Conservation (phyloP, 2,888 invertebrate species). For the Lamellibrachia columna region DNA sequence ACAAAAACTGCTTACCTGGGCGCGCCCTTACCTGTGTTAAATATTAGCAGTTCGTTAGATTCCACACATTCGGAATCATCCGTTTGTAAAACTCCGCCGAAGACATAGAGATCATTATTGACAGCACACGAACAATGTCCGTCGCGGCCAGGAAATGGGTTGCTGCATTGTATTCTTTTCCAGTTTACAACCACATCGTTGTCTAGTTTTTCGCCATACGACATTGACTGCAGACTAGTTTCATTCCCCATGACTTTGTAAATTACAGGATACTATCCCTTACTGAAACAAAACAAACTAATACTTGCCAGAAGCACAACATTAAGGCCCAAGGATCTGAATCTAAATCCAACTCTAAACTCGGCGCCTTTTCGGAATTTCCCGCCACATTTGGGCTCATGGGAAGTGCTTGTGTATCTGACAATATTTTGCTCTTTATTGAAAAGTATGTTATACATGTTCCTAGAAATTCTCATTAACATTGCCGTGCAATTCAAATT, state of each 20-base stretch:
- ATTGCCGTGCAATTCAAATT: background rate
- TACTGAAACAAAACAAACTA: background rate
- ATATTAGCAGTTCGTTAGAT: constrained; percentile 56
- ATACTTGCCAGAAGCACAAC: background rate
- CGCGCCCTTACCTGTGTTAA: constrained; percentile 51
- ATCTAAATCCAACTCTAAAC: background rate
- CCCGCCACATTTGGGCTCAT: constrained; percentile 7
- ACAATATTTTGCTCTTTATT: background rate
- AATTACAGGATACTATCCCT: background rate
- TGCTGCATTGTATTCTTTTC: constrained; percentile 30
- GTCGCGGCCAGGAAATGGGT: constrained; percentile 48
- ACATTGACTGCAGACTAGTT: constrained; percentile 32
- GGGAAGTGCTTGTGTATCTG: background rate
- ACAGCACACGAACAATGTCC: constrained; percentile 56
- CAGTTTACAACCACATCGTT: constrained; percentile 40
- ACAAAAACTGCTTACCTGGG: background rate
- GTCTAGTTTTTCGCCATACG: constrained; percentile 34
- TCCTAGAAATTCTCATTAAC: background rate
- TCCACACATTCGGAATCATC: constrained; percentile 48
- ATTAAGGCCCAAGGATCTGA: too few relatives aligned
- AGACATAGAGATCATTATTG: constrained; percentile 53
- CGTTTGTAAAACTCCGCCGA: constrained; percentile 59
- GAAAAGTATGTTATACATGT: background rate
- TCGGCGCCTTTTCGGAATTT: background rate
- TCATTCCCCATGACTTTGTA: constrained; percentile 38